Conservation (phyloP, 2,797 vertebrate genomes). For the Cercopithecus mitis region DNA sequence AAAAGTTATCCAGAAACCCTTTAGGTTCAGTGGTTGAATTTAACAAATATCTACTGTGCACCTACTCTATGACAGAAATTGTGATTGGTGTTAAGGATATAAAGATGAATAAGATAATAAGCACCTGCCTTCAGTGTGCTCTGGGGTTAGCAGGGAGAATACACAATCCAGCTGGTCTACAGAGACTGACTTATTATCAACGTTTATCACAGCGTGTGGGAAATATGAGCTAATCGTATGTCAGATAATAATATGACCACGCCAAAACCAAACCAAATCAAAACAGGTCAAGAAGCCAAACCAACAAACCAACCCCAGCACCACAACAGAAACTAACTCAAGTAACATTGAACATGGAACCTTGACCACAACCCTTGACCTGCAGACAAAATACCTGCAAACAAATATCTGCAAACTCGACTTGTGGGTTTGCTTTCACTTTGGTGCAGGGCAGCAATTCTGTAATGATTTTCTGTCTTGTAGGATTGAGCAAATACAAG, state of each 20-base stretch:
- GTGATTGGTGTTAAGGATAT: neutral
- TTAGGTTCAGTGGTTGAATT: neutral
- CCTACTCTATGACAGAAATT: too few species aligned
- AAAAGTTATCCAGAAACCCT: neutral
- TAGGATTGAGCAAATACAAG: neutral
- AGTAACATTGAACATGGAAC: neutral
- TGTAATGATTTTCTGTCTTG: accelerated
- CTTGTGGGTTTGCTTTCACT: accelerated
- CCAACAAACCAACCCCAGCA: neutral
- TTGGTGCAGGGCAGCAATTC: accelerated
- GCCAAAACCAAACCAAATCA: too few species aligned
- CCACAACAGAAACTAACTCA: too few species aligned
- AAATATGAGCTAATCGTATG: accelerated
- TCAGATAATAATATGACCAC: too few species aligned
- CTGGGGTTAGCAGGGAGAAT: neutral
- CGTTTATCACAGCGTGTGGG: neutral
- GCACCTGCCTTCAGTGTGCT: neutral
- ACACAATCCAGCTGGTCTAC: accelerated
- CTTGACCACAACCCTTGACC: neutral
- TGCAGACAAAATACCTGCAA: too few species aligned
- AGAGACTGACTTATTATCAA: accelerated
- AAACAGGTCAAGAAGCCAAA: too few species aligned
- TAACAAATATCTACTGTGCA: neutral
- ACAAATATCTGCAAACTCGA: accelerated
- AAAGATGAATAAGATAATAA: neutral